Base-by-base conservation (phyloP, 2,888 invertebrate genomes). In the Lithophane leautieri region DNA sequence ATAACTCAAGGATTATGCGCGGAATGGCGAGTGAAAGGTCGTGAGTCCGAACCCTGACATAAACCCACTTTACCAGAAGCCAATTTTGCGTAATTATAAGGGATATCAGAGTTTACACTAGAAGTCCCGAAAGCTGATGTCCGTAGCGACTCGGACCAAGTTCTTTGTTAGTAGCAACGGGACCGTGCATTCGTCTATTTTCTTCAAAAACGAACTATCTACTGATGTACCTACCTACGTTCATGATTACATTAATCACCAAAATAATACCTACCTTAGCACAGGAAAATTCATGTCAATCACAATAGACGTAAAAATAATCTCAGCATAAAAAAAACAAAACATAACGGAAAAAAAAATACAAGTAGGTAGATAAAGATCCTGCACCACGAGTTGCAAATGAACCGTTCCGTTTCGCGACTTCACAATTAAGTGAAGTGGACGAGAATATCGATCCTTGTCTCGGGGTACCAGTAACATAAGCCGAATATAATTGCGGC, bases 401-500 rank as follows among this genome's bases (percentile, higher is more conserved):
- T 62, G 19, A 62, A n/a, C 34, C 42, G 47, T 60, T 47, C 19
- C 28, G 71, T 54, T 28, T 40, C 9, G 14, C 22, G 34, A 70
- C 19, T 68, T 62, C 16, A 52, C 52, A 67, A 66, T 58, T 73
- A 77, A 60, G 58, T 81, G 40, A 66, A 70, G 61, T 67, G 58
- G 44, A 69, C 56, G 25, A 73, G 61, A 67, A 62, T 79, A 83
- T 86, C 82, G 88, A 88, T 65, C 74, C 42, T 4, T 68, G 76
- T 75, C 58, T 74, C 78, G 62, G 61, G 50, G 73, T 60, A 75
- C 80, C 86, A 77, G 72, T 81, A 84, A 70, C 74, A 73, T 92
- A 91, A 92, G 91, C 92, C 91, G 70, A 58, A 87, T 88, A 87
- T 91, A 92, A 92, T 92, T 92, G 90, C 86, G 81, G 85, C 58